Conservation (phyloP, 1,140 invertebrate genomes). For the Aphelinus certus region DNA sequence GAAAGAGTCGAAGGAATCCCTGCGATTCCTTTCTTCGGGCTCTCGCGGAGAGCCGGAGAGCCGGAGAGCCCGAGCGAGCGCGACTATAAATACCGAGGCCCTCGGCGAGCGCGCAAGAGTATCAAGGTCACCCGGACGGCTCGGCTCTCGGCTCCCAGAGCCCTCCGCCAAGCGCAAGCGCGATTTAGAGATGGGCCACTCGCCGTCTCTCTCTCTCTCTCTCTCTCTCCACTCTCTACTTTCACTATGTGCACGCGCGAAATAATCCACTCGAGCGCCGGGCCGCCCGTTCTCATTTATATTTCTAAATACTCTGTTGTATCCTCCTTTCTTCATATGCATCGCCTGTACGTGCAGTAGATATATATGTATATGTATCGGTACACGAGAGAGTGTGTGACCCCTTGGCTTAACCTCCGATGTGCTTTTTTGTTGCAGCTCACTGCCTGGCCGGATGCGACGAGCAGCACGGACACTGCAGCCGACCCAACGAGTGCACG, state of each 20-base stretch:
- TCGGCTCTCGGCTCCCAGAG: conserved; percentile 16
- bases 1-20: conserved; percentile 46
- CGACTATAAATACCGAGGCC: conserved; percentile 37
- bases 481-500: conserved; percentile 93
- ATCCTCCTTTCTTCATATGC: background rate
- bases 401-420: too few species aligned
- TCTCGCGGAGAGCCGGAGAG: background rate
- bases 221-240: too few species aligned
- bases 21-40: conserved; percentile 49
- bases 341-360: background rate
- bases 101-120: background rate
- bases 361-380: background rate
- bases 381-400: background rate
- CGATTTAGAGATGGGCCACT: background rate
- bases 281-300: background rate
- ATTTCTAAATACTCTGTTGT: background rate
- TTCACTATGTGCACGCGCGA: background rate
- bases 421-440: conserved; percentile 78
- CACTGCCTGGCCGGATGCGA: conserved; percentile 92
- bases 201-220: background rate
- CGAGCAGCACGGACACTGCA: conserved; percentile 88
- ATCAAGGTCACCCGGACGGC: conserved; percentile 39
- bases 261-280: background rate
- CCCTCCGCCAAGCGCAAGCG: background rate
- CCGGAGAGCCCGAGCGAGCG: conserved; percentile 18